Evolutionary conservation across 2,113 vertebrate genomes (phyloP), one percentile per base, ranked within the genome.

Genomic region (Lepus europaeus): DNA sequence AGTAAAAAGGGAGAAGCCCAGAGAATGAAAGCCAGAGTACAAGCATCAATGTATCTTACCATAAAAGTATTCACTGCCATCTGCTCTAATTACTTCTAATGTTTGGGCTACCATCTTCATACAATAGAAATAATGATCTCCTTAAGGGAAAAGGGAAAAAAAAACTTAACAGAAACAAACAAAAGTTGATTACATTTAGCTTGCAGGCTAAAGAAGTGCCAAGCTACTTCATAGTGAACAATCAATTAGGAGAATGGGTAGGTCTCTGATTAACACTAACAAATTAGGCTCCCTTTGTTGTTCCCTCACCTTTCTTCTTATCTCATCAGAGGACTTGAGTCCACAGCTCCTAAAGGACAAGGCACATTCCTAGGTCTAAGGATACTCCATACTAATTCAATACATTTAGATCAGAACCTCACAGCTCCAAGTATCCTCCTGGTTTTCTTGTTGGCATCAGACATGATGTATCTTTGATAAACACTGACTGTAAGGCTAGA

Each of bases 121-220:
- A 97, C 96, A 98, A 97, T 97, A 98, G 97, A 98, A 98, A 98
- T 98, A 98, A 98, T 98, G 97, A 98, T 97, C 95, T 98, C 98
- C 98, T 98, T 87, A 96, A 98, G 98, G 98, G 98, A 74, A 97
- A 94, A 94, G 89, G 51, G 70, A 89, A 97, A 95, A 95, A 97
- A 90, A 13, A 45, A 45, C 45, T 5, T 11, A 97, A 98, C 84
- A 97, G 96, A 98, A 98, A 98, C 97, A 98, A 98, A 98, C 97
- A 98, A 98, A 98, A 98, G 97, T 97, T 98, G 98, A 98, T 98
- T 98, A 97, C 98, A 97, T 97, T 98, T 98, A 96, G 97, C 98
- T 98, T 74, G 96, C 92, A 97, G 97, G 97, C 97, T 97, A 96
- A 96, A 97, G 94, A 96, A 97, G 95, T 84, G 96, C 95, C 80